Evolutionary conservation across 2,113 vertebrate genomes (phyloP).

Genomic region (Peromyscus maniculatus): DNA sequence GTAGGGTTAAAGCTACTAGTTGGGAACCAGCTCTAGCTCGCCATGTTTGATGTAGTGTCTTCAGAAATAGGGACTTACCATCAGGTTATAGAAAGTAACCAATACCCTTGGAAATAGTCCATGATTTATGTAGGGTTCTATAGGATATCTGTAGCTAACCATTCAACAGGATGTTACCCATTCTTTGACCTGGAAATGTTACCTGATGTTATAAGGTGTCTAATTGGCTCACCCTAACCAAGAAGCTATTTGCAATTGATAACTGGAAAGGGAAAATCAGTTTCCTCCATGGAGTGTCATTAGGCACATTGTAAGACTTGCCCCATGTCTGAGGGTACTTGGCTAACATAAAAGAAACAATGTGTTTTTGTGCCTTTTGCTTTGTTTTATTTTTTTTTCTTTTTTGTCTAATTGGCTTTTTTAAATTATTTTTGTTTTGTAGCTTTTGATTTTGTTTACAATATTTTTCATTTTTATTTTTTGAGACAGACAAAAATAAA

Average conservation of each 20-base stretch:
- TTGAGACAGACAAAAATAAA: background rate
- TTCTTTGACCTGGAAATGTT: background rate
- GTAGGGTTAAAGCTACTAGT: background rate
- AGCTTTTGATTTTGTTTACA: background rate
- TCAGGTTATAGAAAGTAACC: background rate
- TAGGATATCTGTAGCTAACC: background rate
- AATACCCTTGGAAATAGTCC: background rate
- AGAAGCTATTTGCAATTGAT: background rate
- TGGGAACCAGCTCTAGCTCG: background rate
- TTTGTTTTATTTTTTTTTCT: background rate
- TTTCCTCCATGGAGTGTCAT: background rate
- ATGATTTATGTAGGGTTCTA: background rate
- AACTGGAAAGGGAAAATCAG: background rate
- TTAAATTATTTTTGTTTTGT: background rate
- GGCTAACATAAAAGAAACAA: background rate
- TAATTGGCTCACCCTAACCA: background rate
- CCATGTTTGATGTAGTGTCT: background rate
- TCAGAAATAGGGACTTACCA: background rate
- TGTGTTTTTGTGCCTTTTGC: background rate
- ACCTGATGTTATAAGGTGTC: background rate
- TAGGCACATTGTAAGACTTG: background rate
- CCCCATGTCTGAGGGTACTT: background rate
- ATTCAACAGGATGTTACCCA: background rate
- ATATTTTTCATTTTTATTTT: background rate
- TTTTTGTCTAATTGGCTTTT: background rate